Conservation (phyloP, 2,113 vertebrate genomes). For the Bos javanicus region DNA sequence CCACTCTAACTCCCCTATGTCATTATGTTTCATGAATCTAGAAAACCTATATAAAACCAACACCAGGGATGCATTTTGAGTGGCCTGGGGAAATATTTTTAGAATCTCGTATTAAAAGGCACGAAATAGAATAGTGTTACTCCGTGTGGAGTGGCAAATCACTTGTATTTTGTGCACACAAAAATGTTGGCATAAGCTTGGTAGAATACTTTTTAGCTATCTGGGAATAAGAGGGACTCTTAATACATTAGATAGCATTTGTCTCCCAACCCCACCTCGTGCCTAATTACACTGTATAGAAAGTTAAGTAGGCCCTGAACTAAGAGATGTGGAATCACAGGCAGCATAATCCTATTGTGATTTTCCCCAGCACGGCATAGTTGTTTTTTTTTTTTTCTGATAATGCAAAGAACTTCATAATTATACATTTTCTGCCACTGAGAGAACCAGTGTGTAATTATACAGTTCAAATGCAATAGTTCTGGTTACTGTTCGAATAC, state of each 20-base stretch:
- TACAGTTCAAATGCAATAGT: conserved; percentile 73
- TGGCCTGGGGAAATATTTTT: conserved; percentile 70
- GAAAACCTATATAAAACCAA: conserved; percentile 62
- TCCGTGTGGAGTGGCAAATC: conserved; percentile 75
- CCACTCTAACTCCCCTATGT: conserved; percentile 19
- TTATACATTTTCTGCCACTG: conserved; percentile 76
- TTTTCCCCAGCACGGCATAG: conserved; percentile 5
- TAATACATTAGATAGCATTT: conserved; percentile 73
- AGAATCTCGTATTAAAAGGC: conserved; percentile 72
- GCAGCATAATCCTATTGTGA: conserved; percentile 48
- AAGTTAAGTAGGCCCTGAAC: conserved; percentile 76
- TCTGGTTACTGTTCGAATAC: conserved; percentile 69
- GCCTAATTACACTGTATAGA: conserved; percentile 75
- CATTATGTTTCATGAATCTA: conserved; percentile 65
- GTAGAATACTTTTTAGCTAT: conserved; percentile 67
- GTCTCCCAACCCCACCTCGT: conserved; percentile 68
- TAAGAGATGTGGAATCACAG: conserved; percentile 55
- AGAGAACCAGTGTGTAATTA: conserved; percentile 77
- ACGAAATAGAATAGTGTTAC: conserved; percentile 55
- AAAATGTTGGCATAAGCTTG: conserved; percentile 71
- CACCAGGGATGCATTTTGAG: conserved; percentile 58
- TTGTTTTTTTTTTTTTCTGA: conserved; percentile 63
- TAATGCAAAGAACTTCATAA: conserved; percentile 78
- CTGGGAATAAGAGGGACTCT: conserved; percentile 74
- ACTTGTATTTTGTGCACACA: conserved; percentile 74